Percentiles rank a stretch among this genome's conserved stretches.
Evolutionary conservation across 2,113 vertebrate species (phyloP).

Genomic region (Trematomus loennbergii): DNA sequence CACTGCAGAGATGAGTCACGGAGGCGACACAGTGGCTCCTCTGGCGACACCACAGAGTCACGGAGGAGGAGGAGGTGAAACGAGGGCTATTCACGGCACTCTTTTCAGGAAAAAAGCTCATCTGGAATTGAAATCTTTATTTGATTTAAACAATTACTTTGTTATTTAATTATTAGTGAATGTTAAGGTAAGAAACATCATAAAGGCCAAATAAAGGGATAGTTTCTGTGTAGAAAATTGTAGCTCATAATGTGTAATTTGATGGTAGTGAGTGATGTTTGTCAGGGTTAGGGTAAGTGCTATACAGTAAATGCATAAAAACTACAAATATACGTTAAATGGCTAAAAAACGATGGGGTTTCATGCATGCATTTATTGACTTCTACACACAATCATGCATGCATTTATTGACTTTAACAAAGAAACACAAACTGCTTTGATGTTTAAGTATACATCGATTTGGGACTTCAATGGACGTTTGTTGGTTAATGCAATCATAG

Average conservation of each 20-base stretch:
- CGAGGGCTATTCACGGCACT: too few species aligned
- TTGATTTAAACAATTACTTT: not conserved
- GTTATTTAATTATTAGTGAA: not conserved
- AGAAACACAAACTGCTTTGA: not conserved
- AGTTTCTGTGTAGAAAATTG: too few species aligned
- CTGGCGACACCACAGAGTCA: not conserved
- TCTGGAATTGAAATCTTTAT: not conserved
- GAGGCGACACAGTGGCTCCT: constrained; percentile 24
- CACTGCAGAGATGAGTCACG: constrained; percentile 53
- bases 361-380: not conserved
- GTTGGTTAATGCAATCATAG: too few species aligned
- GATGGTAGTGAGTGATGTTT: too few species aligned
- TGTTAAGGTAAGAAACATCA: too few species aligned
- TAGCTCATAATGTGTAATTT: too few species aligned
- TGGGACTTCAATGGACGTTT: not conserved
- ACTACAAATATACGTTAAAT: not conserved
- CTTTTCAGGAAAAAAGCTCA: not conserved
- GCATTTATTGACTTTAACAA: not conserved
- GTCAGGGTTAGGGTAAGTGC: too few species aligned
- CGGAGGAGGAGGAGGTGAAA: not conserved
- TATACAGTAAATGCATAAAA: not conserved
- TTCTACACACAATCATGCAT: not conserved
- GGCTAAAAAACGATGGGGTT: too few species aligned
- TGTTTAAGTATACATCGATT: not conserved
- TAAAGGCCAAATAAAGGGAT: too few species aligned